Conservation (phyloP, 2,113 vertebrate genomes). For the Nestor notabilis region DNA sequence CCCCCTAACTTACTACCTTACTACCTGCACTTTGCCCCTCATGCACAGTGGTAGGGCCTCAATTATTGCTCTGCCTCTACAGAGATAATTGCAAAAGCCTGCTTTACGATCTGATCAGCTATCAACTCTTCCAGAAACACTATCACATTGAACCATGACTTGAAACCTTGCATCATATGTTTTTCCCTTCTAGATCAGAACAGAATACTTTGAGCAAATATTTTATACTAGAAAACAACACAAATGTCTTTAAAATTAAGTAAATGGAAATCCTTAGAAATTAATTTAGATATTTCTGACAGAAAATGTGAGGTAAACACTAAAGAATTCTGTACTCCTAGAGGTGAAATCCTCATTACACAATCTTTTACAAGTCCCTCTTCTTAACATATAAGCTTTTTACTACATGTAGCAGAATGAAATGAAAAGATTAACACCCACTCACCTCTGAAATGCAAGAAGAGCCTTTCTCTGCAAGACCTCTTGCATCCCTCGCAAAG, state of each 20-base stretch:
- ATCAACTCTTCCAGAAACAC: background rate
- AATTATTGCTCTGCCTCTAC: background rate
- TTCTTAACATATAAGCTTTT: conserved; percentile 48
- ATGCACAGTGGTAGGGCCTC: background rate
- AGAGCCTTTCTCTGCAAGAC: conserved; percentile 97
- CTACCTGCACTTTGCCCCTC: background rate
- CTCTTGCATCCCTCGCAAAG: conserved; percentile 92
- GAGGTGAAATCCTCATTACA: conserved; percentile 53
- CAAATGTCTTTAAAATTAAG: conserved; percentile 51
- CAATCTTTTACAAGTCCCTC: conserved; percentile 58
- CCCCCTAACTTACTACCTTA: background rate
- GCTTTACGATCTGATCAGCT: background rate
- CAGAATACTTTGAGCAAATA: background rate
- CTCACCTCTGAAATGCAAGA: conserved; percentile 96
- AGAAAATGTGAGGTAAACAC: conserved; percentile 17
- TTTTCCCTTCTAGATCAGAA: background rate
- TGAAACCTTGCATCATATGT: background rate
- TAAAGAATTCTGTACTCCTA: background rate
- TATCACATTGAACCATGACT: background rate
- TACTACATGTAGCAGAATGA: conserved; percentile 45
- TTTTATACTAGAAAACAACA: background rate
- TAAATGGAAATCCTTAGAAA: conserved; percentile 17
- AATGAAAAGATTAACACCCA: conserved; percentile 69
- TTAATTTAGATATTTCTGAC: background rate
- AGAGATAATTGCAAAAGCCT: background rate